phyloP scores from a whole-genome alignment of 2,113 vertebrate genomes.

The Orycteropus afer region DNA sequence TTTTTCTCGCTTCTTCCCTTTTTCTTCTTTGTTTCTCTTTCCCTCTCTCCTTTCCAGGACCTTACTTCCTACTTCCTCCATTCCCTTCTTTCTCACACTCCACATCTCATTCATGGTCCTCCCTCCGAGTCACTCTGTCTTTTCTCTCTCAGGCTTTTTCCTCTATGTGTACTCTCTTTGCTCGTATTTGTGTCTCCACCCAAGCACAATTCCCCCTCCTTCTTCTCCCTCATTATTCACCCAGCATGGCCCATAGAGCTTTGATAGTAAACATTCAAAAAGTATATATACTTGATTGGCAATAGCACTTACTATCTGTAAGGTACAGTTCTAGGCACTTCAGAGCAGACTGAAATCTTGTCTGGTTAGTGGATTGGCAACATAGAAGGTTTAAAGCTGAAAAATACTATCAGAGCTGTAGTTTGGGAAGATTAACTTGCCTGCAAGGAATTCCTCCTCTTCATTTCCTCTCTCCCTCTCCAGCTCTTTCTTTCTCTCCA shows the following conservation, averaged over 20 bases:
- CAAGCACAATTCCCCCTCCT: background rate
- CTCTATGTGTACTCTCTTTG: background rate
- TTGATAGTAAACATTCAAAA: background rate
- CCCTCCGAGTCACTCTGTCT: background rate
- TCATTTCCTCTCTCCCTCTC: background rate
- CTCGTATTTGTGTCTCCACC: background rate
- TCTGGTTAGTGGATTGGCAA: background rate
- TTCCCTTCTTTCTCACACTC: background rate
- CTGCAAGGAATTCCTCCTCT: background rate
- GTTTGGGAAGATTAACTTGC: background rate
- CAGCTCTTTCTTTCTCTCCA: background rate
- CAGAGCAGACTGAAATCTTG: background rate
- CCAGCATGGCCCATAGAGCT: background rate
- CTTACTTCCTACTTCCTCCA: background rate
- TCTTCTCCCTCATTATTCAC: background rate
- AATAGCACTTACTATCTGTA: too few relatives aligned
- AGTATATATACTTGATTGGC: background rate
- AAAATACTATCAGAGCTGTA: conserved; percentile 8
- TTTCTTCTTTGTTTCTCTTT: background rate
- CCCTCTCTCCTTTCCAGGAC: background rate
- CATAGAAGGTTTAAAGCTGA: background rate
- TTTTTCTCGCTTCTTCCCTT: background rate
- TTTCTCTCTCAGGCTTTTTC: background rate
- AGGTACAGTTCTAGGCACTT: conserved; percentile 7
- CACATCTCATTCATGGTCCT: background rate